Evolutionary conservation across 1,140 invertebrate species (phyloP).

Genomic region (Reticulitermes speratus): DNA sequence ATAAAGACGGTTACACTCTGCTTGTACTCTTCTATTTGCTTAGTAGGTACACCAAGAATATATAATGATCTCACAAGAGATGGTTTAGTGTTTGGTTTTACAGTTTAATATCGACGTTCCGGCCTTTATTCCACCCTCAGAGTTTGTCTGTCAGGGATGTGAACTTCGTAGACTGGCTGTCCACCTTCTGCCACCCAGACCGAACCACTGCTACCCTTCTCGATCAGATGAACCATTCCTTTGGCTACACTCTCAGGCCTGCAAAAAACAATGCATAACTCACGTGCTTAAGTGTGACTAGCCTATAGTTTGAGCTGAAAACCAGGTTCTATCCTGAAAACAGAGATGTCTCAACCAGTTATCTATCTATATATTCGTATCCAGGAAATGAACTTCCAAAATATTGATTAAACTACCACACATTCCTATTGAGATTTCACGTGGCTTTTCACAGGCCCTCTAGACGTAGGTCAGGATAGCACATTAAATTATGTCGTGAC

Average conservation of each 20-base stretch:
- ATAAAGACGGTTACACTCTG: background rate
- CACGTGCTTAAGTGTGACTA: too few relatives aligned
- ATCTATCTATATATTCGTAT: too few relatives aligned
- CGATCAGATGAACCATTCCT: conserved; percentile 51
- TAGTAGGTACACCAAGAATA: too few relatives aligned
- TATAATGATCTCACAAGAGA: background rate
- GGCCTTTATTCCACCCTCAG: conserved; percentile 28
- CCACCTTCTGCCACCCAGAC: conserved; percentile 54
- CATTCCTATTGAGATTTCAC: too few relatives aligned
- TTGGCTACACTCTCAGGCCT: conserved; percentile 51
- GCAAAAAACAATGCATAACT: conserved; percentile 33
- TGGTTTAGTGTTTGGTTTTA: background rate
- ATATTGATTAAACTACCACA: too few relatives aligned
- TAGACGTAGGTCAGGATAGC: too few relatives aligned
- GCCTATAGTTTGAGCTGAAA: too few relatives aligned
- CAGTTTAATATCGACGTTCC: background rate
- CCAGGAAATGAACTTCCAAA: too few relatives aligned
- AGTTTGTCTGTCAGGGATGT: conserved; percentile 44
- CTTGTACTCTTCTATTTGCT: background rate
- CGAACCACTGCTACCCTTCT: conserved; percentile 51
- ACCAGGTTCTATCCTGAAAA: too few relatives aligned
- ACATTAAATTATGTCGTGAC: too few relatives aligned
- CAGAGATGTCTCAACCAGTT: too few relatives aligned
- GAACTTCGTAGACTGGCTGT: conserved; percentile 53
- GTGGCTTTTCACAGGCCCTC: too few relatives aligned